Base-by-base conservation (phyloP, 2,888 invertebrate genomes). In the Mesoligia furuncula region DNA sequence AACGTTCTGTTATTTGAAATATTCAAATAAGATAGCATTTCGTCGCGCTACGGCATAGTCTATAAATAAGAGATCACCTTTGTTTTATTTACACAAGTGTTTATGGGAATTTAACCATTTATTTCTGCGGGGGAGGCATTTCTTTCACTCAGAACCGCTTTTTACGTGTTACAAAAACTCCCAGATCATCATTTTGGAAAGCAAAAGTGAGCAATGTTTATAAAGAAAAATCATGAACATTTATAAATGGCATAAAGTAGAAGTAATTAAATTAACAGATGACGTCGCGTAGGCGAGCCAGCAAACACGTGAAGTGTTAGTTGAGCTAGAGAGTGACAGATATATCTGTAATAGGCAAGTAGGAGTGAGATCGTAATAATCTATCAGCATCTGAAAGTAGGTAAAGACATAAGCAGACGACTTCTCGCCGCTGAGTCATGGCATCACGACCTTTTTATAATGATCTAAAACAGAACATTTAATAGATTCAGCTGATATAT, bases 251-350 rank as follows among this genome's bases (percentile, higher is more conserved):
- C 91, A 89, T 87, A 89, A 84, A 87, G 88, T 87, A 90, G 90
- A 88, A 91, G 91, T 94, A 94, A 95, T 94, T 94, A 92, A 95
- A 95, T 95, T 95, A 95, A 94, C 95, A 94, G 92, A 93, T 93
- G 94, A 93, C 92, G 93, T 90, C 87, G 92, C 90, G 91, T 91
- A 91, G 92, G 92, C 93, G 92, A 92, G 90, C 83, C 89, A 91
- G 90, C 90, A 90, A 90, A 91, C 91, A 92, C 87, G 91, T 86
- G 89, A 90, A 90, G 91, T 90, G 90, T 90, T 91, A 86, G 88
- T 85, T 77, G 87, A 90, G 91, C 81, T 83, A 92, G 93, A 94
- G 87, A 90, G 93, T 91, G 93, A 95, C 88, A 91, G 90, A 91
- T 86, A 91, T 91, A 94, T 89, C 79, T 86, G 73, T 85, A 80